Evolutionary conservation across 2,113 vertebrate genomes (phyloP).

Genomic region (Aphelocoma coerulescens): DNA sequence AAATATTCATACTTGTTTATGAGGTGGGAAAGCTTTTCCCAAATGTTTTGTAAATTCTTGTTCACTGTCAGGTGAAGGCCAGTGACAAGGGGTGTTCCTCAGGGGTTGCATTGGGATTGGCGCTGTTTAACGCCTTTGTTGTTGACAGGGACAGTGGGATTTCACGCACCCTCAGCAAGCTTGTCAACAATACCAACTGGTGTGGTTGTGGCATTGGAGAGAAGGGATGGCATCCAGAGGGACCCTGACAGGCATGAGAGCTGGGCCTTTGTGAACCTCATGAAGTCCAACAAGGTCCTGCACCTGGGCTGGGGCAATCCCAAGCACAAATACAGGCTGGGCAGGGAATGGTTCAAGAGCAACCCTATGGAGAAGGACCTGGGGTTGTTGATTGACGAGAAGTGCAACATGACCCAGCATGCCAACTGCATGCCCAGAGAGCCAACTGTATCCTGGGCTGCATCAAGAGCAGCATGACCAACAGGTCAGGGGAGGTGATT

Average conservation of each 20-base stretch:
- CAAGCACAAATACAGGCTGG: not conserved
- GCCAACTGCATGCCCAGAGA: not conserved
- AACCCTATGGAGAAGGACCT: not conserved
- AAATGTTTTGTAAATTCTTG: not conserved
- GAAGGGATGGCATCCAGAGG: not conserved
- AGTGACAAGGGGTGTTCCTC: not conserved
- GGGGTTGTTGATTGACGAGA: not conserved
- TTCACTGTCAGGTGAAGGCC: not conserved
- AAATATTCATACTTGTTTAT: not conserved
- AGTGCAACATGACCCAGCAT: not conserved
- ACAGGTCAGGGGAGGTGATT: not conserved
- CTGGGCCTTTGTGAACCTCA: not conserved
- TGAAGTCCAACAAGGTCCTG: not conserved
- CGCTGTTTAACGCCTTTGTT: rapidly evolving
- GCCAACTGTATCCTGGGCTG: not conserved
- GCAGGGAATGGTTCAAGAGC: not conserved
- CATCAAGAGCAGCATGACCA: not conserved
- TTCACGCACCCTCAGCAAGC: rapidly evolving
- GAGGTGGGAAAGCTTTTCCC: not conserved
- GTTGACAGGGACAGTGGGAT: not conserved
- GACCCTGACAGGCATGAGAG: not conserved
- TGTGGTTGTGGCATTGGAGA: not conserved
- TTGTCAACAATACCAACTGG: not conserved
- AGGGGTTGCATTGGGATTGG: no score
- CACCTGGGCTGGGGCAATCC: not conserved